Base-by-base conservation (phyloP, 2,113 vertebrate species). In the Austrofundulus limnaeus region DNA sequence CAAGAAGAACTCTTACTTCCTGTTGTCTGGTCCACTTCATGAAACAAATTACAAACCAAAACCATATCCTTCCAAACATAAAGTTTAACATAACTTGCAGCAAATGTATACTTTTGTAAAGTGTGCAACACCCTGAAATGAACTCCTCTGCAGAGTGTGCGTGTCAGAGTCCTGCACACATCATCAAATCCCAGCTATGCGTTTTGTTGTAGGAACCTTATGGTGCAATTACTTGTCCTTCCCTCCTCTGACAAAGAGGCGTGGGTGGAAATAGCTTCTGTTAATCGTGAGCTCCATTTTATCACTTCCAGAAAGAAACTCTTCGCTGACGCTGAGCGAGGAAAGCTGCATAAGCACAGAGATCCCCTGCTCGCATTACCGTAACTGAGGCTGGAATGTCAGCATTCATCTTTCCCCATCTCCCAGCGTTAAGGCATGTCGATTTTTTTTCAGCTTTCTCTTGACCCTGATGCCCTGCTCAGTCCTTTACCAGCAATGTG, bases 231-330 rank as follows among this genome's bases (percentile, higher is more conserved):
- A 88, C 82, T 88, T 85, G 73, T 81, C 80, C 76, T 79, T 80
- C 66, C 82, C 78, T 78, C 84, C 78, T 66, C 79, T 80, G 77
- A 76, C 73, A 83, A 77, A 85, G 80, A 76, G 75, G 82, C 37
- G 83, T 87, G 80, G 85, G 88, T 15, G 72, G 80, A 79, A 85
- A 61, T 82, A 85, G 85, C 85, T 89, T 87, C 78, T 88, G 87
- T 89, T 90, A 88, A 92, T 92, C 88, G 88, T 69, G 78, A 82
- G 75, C 74, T 72, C 75, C 78, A 72, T 88, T 86, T 87, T 91
- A 84, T 82, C 88, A 77, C 80, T 89, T 81, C 75, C 80, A 88
- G 89, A 88, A 89, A 79, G 79, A 56, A 64, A 77, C 71, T 66
- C 75, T 78, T 49, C 53, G 17, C 70, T 45, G 43, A 51, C 24